A percentile compares a stretch with the other conserved stretches of the same genome.
phyloP scores from a whole-genome alignment of 92 coral and sea anemone genomes.

The Phenganax marumi region DNA sequence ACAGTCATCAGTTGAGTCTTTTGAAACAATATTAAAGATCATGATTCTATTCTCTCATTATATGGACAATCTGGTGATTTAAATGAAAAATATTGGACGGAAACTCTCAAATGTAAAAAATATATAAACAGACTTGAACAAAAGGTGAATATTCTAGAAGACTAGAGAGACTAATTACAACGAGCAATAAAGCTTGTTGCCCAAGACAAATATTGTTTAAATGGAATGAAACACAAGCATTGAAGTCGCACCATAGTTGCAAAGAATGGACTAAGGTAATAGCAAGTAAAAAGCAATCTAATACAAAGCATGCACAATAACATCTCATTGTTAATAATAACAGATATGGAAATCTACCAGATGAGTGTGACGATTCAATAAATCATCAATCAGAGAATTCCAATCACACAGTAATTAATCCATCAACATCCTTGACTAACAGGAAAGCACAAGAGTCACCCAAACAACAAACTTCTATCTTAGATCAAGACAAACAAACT shows the following conservation, averaged over 20 bases:
- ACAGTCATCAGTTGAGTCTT: background rate
- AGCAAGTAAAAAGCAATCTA: too few relatives aligned
- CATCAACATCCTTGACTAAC: too few relatives aligned
- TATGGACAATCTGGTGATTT: background rate
- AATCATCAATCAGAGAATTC: too few relatives aligned
- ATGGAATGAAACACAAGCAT: background rate
- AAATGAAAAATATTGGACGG: background rate
- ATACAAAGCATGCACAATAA: too few relatives aligned
- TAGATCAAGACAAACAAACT: too few relatives aligned
- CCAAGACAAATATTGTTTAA: background rate
- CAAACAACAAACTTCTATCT: too few relatives aligned
- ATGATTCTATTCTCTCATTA: background rate
- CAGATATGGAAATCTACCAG: too few relatives aligned
- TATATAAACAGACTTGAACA: background rate
- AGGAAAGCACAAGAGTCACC: too few relatives aligned
- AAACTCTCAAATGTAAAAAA: background rate
- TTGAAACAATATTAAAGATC: slow-evolving; percentile 11
- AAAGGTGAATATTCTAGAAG: background rate
- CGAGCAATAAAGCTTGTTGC: background rate
- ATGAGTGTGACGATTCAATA: too few relatives aligned
- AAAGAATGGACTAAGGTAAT: background rate
- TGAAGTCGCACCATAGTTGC: background rate
- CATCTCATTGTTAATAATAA: too few relatives aligned
- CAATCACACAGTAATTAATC: too few relatives aligned
- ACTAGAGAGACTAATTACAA: background rate